Conservation (phyloP, 2,888 invertebrate species). For the Augochlorella aurata region DNA sequence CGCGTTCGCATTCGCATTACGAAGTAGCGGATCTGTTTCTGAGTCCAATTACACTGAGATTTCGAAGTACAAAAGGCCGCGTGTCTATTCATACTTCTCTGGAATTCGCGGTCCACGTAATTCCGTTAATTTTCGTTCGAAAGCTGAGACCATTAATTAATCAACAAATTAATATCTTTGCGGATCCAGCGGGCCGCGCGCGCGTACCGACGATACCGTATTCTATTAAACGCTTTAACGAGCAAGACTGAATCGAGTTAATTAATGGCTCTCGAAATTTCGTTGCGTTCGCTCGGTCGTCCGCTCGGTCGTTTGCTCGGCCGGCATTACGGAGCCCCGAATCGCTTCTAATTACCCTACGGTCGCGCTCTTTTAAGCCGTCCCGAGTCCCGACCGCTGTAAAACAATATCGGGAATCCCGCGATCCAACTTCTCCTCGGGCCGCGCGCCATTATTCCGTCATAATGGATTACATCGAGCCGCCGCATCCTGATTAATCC, state of each 20-base stretch:
- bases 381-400: background rate
- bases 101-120: background rate
- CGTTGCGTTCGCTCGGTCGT: background rate
- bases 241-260: background rate
- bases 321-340: background rate
- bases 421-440: conserved; percentile 18
- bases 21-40: background rate
- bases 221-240: conserved; percentile 23
- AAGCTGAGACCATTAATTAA: background rate
- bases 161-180: conserved; percentile 19
- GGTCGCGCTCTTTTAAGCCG: conserved; percentile 7
- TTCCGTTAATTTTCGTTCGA: background rate
- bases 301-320: background rate
- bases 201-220: background rate
- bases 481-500: conserved; percentile 30
- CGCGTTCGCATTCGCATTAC: background rate
- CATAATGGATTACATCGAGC: conserved; percentile 43
- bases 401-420: conserved; percentile 22
- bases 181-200: conserved; percentile 15
- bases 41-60: background rate
- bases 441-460: conserved; percentile 13
- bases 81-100: conserved; percentile 1
- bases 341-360: conserved; percentile 14
- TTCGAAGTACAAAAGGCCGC: background rate
- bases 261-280: conserved; percentile 24